A percentile compares a stretch with the other conserved stretches of the same genome.
Evolutionary conservation across 2,797 vertebrate genomes (phyloP).

Genomic region (Balearica regulorum): DNA sequence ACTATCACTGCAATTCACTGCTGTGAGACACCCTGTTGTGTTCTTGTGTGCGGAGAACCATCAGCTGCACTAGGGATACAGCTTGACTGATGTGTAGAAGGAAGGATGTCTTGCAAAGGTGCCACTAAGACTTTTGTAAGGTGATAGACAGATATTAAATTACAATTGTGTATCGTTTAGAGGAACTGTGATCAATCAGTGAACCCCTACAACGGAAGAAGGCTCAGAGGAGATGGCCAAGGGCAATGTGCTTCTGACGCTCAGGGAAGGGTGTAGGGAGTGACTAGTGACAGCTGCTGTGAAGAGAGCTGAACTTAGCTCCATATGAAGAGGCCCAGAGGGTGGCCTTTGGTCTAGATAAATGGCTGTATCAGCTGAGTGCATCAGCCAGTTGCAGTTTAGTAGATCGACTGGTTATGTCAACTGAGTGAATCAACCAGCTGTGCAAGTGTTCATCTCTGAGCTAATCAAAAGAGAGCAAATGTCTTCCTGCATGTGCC

Average conservation of each 20-base stretch:
- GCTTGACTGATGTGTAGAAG: background rate
- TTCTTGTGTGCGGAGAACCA: background rate
- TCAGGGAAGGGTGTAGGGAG: background rate
- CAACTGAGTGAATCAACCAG: background rate
- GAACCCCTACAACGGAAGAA: background rate
- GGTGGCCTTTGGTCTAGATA: background rate
- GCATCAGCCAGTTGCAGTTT: background rate
- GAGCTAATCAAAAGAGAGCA: background rate
- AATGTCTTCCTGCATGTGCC: background rate
- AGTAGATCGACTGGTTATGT: background rate
- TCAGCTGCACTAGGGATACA: background rate
- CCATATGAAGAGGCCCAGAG: background rate
- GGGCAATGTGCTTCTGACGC: background rate
- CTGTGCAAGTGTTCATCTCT: background rate
- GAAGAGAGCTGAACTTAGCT: background rate
- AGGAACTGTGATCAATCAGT: background rate
- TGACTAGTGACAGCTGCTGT: background rate
- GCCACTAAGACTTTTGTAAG: background rate
- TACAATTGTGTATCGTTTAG: background rate
- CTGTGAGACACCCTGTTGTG: background rate
- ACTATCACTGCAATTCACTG: background rate
- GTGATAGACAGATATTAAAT: background rate
- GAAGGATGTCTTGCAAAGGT: background rate
- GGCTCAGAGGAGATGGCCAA: background rate
- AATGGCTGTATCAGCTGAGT: background rate